Evolutionary conservation across 1,140 invertebrate species (phyloP).

Genomic region (Lordiphosa collinella): DNA sequence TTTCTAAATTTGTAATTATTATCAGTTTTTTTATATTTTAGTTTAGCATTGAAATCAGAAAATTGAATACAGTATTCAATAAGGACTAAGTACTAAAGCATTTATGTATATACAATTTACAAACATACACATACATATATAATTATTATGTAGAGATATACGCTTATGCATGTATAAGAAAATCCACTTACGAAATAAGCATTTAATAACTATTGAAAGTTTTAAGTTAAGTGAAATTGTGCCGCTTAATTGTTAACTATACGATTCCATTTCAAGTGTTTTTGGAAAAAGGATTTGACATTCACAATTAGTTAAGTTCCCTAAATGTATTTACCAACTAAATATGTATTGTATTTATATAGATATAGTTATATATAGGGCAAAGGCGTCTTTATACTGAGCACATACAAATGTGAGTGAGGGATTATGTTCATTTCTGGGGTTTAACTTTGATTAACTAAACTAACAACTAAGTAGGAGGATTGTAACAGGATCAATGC

Average conservation of each 20-base stretch:
- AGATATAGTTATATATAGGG: slow-evolving; percentile 20
- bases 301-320: slow-evolving; percentile 16
- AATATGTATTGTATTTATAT: slow-evolving; percentile 26
- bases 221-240: slow-evolving; percentile 68
- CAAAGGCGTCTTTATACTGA: slow-evolving; percentile 55
- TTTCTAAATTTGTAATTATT: slow-evolving; percentile 48
- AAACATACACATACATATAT: slow-evolving; percentile 12
- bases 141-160: slow-evolving; percentile 8
- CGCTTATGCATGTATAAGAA: slow-evolving; percentile 25
- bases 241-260: slow-evolving; percentile 75
- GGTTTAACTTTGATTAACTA: slow-evolving; percentile 55
- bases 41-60: slow-evolving; percentile 30
- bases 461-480: slow-evolving; percentile 41
- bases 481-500: slow-evolving; percentile 23
- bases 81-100: slow-evolving; percentile 28
- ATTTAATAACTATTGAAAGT: slow-evolving; percentile 30
- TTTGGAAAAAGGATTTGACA: slow-evolving; percentile 47
- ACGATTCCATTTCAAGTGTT: slow-evolving; percentile 37
- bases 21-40: slow-evolving; percentile 42
- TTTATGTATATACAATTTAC: slow-evolving; percentile 23
- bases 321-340: background rate
- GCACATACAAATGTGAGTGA: slow-evolving; percentile 25
- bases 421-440: slow-evolving; percentile 10
- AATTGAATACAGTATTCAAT: slow-evolving; percentile 36
- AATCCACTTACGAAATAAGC: slow-evolving; percentile 31